phyloP scores from a whole-genome alignment of 2,113 vertebrate species.

The Petrocephalus zakoni region DNA sequence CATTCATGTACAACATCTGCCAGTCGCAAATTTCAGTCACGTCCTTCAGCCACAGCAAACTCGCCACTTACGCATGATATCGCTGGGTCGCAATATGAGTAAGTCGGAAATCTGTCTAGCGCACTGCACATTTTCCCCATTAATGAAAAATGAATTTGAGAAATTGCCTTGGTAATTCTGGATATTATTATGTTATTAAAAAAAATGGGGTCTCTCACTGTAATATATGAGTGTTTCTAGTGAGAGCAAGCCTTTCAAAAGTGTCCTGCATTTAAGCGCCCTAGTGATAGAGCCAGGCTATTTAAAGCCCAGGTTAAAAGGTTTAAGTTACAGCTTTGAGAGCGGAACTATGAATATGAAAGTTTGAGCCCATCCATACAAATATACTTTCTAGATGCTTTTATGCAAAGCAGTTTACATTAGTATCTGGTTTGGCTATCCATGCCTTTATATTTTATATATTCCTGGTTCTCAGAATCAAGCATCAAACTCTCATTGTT shows the following conservation, averaged over 20 bases:
- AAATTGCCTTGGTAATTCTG: conserved; percentile 29
- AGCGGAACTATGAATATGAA: neutral
- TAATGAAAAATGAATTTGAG: conserved; percentile 31
- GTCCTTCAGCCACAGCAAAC: conserved; percentile 26
- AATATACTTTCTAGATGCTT: neutral
- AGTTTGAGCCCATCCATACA: neutral
- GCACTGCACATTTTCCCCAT: conserved; percentile 15
- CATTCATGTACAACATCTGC: neutral
- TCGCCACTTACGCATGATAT: conserved; percentile 42
- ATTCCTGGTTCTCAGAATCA: neutral
- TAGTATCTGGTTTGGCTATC: neutral
- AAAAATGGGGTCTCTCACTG: neutral
- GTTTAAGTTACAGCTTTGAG: neutral
- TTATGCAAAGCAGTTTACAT: neutral
- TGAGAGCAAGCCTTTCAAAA: neutral
- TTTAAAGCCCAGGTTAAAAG: neutral
- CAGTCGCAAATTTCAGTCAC: conserved; percentile 33
- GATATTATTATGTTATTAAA: neutral
- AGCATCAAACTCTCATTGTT: neutral
- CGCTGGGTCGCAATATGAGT: conserved; percentile 35
- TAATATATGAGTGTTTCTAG: neutral
- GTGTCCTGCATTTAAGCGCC: neutral
- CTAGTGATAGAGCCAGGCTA: neutral
- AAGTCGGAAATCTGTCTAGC: conserved; percentile 36
- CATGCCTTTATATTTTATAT: neutral